Conservation (phyloP, 2,113 vertebrate species). For the Bujurquina vittata region DNA sequence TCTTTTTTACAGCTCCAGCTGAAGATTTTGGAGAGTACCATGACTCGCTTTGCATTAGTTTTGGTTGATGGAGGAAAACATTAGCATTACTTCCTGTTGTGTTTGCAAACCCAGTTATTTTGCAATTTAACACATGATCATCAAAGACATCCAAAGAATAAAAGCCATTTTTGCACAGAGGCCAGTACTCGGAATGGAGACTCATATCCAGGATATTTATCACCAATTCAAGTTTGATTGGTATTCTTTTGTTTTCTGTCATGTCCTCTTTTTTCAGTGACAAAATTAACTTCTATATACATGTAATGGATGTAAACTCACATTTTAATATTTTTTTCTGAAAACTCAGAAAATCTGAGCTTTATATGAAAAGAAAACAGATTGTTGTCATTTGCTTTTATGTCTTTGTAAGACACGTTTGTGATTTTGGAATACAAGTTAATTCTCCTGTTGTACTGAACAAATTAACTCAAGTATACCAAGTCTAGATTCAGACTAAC, state of each 20-base stretch:
- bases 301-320: background rate
- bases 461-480: background rate
- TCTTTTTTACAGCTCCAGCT: background rate
- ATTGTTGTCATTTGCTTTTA: too few relatives aligned
- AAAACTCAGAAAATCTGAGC: too few relatives aligned
- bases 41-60: background rate
- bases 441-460: background rate
- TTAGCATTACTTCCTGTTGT: background rate
- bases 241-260: background rate
- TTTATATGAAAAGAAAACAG: background rate
- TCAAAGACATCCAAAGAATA: background rate
- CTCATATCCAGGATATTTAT: background rate
- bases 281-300: background rate
- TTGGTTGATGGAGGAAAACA: background rate
- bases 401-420: too few relatives aligned
- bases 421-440: too few relatives aligned
- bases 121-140: background rate
- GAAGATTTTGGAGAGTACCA: background rate
- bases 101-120: background rate
- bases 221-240: background rate
- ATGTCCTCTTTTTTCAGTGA: background rate
- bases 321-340: too few relatives aligned
- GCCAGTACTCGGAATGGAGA: background rate
- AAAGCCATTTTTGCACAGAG: background rate
- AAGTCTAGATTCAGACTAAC: background rate